These are phyloP conservation scores for Buteo buteo DNA, from an alignment of 2,113 vertebrate genomes.

Conservation along the genomic window DNA sequence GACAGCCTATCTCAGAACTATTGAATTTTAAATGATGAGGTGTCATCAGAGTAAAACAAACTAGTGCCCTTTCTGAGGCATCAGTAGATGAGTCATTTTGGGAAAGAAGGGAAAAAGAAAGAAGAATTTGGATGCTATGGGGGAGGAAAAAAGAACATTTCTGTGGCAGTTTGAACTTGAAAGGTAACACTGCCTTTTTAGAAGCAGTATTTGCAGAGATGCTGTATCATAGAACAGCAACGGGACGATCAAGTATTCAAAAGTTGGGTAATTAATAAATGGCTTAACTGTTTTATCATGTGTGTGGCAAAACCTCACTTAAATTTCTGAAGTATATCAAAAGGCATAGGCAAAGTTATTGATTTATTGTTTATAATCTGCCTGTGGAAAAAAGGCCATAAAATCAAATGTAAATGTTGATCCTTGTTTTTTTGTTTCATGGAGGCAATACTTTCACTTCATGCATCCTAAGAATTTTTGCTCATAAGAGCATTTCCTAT, in stretches of 20 bases:
- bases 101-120: background rate
- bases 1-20: background rate
- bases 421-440: background rate
- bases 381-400: background rate
- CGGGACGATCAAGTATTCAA: background rate
- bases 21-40: background rate
- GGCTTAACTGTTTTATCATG: background rate
- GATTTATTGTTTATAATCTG: background rate
- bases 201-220: background rate
- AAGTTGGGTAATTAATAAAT: background rate
- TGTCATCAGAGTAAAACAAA: background rate
- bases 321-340: background rate
- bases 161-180: background rate
- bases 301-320: background rate
- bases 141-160: background rate
- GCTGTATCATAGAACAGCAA: background rate
- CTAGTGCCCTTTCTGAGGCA: background rate
- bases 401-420: background rate
- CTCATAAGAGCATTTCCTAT: background rate
- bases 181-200: background rate
- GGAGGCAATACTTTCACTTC: background rate
- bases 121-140: background rate
- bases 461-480: background rate
- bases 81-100: background rate
- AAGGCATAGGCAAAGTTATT: background rate